Base-by-base conservation (phyloP, 2,113 vertebrate species). In the Sinocyclocheilus rhinocerous region DNA sequence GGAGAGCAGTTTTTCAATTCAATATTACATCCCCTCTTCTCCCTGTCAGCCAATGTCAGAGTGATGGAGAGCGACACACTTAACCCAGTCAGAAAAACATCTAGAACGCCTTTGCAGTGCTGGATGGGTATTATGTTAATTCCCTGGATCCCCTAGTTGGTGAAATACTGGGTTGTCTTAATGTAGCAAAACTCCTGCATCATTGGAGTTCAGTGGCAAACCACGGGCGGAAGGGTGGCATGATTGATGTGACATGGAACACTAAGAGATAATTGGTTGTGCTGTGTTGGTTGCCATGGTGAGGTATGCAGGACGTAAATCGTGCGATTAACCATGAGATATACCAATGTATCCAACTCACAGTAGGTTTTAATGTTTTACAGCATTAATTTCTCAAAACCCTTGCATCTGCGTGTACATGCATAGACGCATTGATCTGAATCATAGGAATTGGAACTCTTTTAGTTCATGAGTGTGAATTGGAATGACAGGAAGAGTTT, bases 1-100 rank as follows among this genome's bases (percentile, higher is more conserved):
- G 81, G 42, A 77, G 70, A 73, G 83, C 29, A 45, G 42, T 83
- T 67, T 84, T 87, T 73, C 79, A 87, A 77, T 86, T 65, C 72
- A 59, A 55, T 85, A 87, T 87, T 76, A 84, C 45, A 79, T 59
- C 24, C 83, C 11, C 50, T 29, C 22, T 16, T 65, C 29, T 59
- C 29, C 45, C 20, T 59, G 29, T 84, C 65, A 45, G 42, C 42
- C 42, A 69, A 29, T 69, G 26, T 69, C 63, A 57, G 26, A 76
- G 6, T 69, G 57, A 84, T 52, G 13, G 57, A 80, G 63, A 61
- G n/a, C 65, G n/a, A 65, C 75, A 59, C 29, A 39, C 26, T 45
- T 65, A 69, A 50, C 67, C 67, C 15, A 81, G 81, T 42, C 83
- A 65, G 83, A 70, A 85, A 85, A n/a, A 36, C 45, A 57, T 48